A percentile compares a stretch with the other conserved stretches of the same genome.
Conservation (phyloP, 2,888 invertebrate species). For the Podotricha telesiphe region DNA sequence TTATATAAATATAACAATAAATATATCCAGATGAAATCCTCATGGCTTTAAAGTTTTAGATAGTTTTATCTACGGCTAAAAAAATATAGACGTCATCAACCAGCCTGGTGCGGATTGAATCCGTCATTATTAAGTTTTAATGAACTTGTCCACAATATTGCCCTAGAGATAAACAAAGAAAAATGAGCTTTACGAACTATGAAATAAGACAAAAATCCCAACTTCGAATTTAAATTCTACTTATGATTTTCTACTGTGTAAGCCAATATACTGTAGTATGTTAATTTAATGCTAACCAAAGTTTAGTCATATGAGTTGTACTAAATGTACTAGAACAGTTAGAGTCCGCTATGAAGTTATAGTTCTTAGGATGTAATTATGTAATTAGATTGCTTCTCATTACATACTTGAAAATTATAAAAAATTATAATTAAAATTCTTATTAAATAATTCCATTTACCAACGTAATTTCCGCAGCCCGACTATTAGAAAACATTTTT, state of each 20-base stretch:
- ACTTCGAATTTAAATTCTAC: not conserved
- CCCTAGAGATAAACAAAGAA: constrained; percentile 68
- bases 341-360: too few species aligned
- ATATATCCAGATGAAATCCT: not conserved
- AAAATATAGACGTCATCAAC: constrained; percentile 11
- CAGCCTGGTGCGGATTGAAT: constrained; percentile 64
- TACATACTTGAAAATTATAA: too few species aligned
- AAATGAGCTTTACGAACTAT: constrained; percentile 65
- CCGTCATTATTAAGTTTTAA: constrained; percentile 78
- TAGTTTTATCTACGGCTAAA: constrained; percentile 9
- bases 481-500: too few species aligned
- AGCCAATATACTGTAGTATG: not conserved
- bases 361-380: too few species aligned
- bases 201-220: constrained; percentile 65
- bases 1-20: not conserved
- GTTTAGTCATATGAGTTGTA: too few species aligned
- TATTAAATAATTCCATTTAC: too few species aligned
- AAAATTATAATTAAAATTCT: too few species aligned
- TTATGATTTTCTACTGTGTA: not conserved
- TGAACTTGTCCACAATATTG: constrained; percentile 68
- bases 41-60: not conserved
- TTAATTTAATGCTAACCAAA: too few species aligned
- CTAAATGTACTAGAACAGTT: too few species aligned
- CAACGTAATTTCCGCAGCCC: too few species aligned
- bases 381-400: too few species aligned